Evolutionary conservation across 2,888 invertebrate genomes (phyloP).

Genomic region (Ashinkailepas kermadecensis): DNA sequence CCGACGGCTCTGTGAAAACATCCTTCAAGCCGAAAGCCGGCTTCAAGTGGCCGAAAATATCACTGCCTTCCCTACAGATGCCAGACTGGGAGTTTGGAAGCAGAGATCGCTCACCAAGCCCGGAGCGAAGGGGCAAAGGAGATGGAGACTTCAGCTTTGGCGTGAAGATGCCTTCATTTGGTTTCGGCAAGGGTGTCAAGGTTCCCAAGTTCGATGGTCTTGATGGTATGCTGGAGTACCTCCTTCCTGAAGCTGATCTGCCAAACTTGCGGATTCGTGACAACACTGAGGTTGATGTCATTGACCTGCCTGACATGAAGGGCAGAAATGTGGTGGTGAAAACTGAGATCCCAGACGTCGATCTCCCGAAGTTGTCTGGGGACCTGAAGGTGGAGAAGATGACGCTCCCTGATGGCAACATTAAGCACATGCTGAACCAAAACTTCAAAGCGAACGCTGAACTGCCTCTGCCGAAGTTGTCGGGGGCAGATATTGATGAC

Average conservation of each 20-base stretch:
- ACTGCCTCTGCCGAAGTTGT: neutral
- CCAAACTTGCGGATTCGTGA: neutral
- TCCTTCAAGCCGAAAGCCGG: no score
- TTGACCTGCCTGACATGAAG: conserved; percentile 7
- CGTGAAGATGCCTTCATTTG: neutral
- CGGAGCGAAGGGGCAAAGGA: no score
- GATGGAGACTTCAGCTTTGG: no score
- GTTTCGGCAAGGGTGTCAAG: neutral
- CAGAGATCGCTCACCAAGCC: no score
- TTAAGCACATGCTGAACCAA: conserved; percentile 12
- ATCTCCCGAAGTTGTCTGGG: neutral
- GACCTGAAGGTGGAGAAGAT: neutral
- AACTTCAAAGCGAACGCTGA: neutral
- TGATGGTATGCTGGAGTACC: neutral
- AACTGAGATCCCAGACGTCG: neutral
- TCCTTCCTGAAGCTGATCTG: neutral
- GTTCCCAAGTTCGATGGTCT: conserved; percentile 1
- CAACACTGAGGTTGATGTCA: conserved; percentile 1
- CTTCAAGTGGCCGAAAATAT: no score
- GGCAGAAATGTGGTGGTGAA: neutral
- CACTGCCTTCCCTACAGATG: no score
- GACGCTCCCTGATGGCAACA: neutral
- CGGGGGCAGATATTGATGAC: neutral
- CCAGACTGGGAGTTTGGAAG: no score
- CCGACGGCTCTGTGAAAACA: no score